Base-by-base conservation (phyloP, 2,113 vertebrate species). In the Myotis lucifugus region DNA sequence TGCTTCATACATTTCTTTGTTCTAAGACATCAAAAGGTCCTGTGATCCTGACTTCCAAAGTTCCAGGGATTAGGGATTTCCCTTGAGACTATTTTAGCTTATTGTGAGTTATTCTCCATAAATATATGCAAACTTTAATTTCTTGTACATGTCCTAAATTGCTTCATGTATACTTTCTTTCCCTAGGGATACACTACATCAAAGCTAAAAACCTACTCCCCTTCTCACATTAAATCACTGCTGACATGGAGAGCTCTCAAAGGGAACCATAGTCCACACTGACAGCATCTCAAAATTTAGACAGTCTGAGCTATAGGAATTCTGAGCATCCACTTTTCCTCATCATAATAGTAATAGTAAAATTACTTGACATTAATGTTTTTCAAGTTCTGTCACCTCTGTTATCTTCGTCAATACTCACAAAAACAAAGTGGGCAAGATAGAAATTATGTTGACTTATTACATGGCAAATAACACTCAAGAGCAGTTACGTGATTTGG, bases 11-110 rank as follows among this genome's bases (percentile, higher is more conserved):
- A 78, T 72, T 90, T 21, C 37, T 54, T 72, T 82, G 8, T 66
- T 91, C 72, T 69, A 85, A 93, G 84, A 86, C n/a, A 54, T 86
- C 61, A 95, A 95, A 94, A 79, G 23, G 27, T 88, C 32, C 52
- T 93, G 56, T 85, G 61, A 95, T 86, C 61, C 66, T 94, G 67
- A 93, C 40, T 88, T 88, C 15, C 46, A 78, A 85, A 82, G 48
- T 46, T 74, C 21, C 40, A 18, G 2, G n/a, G 18, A 94, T 86
- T 86, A 86, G 6, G 27, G 25, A 89, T 95, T 89, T 85, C 19
- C 27, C n/a, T 32, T 78, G 61, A 88, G 25, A 77, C 11, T 69
- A 46, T 15, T 74, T 91, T 85, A 72, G 34, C 54, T 23, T 84
- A 48, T 78, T 91, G 34, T 86, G 52, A 77, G 25, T 46, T 88